Base-by-base conservation (phyloP, 1,140 invertebrate species). In the Maniola jurtina region DNA sequence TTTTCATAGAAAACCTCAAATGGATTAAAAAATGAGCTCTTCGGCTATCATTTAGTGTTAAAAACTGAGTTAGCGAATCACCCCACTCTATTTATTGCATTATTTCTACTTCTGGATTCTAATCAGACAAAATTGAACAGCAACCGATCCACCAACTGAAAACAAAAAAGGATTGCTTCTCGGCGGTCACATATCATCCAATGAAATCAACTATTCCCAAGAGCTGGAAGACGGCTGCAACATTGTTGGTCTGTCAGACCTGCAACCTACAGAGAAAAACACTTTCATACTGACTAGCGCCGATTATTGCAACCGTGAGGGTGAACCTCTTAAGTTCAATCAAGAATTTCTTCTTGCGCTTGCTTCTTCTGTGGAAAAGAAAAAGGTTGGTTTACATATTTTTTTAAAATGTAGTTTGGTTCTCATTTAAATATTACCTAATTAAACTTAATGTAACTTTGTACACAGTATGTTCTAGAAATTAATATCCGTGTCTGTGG, bases 271-370 rank as follows among this genome's bases (percentile, higher is more conserved):
- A 3, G 79, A 83, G 54, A 81, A 78, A 59, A 81, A 73, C 54
- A 81, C 86, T 6, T 89, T 87, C 35, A 68, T 88, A 4, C 79
- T 90, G 52, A 83, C 83, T 5, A 90, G 85, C 47, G 76, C 86
- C 38, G 88, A 90, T 63, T 88, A 89, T 63, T 90, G 88, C 62
- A 77, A 88, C 34, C 73, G 86, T 16, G 71, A 81, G 14, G 80
- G 78, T 6, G 88, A 90, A 66, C 42, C 56, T 5, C 64, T 90
- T 10, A 90, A 90, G 68, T 90, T 83, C 72, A 86, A 90, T 62
- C 88, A 90, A 74, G 85, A 89, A 61, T 90, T 90, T 70, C 70
- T 89, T 15, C 73, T 90, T 13, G 77, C 79, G 3, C 64, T 89
- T 0, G 77, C 82, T 5, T 86, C 84, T 14, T 87, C 86, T 55